Evolutionary conservation across 2,797 vertebrate species (phyloP).

Genomic region (Sebastes taczanowskii): DNA sequence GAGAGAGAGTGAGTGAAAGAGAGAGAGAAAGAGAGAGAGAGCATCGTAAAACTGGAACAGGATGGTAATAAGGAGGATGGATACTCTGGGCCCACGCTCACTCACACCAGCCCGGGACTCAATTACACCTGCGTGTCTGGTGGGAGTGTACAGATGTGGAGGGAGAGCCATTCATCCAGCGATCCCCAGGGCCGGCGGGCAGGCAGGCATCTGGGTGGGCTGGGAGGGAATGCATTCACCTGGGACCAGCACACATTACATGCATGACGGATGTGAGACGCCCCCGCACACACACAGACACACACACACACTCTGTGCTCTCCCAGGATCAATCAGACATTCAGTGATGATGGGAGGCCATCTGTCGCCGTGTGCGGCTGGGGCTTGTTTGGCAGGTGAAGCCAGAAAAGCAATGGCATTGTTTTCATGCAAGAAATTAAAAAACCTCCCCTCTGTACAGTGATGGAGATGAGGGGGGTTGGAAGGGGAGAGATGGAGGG

Average conservation of each 20-base stretch:
- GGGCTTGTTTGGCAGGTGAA: conserved; percentile 83
- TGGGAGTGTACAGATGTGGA: conserved; percentile 77
- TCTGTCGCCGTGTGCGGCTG: conserved; percentile 83
- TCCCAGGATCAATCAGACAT: conserved; percentile 87
- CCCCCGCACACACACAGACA: conserved; percentile 10
- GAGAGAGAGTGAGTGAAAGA: conserved; percentile 9
- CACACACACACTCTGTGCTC: conserved; percentile 24
- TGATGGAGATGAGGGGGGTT: conserved; percentile 78
- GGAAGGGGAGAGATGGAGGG: conserved; percentile 67
- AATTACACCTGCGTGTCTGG: conserved; percentile 77
- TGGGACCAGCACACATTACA: conserved; percentile 76
- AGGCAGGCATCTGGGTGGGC: conserved; percentile 61
- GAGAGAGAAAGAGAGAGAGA: conserved; percentile 19
- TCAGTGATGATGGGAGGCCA: conserved; percentile 84
- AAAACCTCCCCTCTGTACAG: conserved; percentile 78
- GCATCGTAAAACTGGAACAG: conserved; percentile 50
- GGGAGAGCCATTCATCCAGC: conserved; percentile 76
- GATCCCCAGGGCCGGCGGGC: conserved; percentile 67
- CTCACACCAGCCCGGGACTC: conserved; percentile 74
- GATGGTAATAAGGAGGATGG: conserved; percentile 74
- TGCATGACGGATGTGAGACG: conserved; percentile 76
- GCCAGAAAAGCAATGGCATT: conserved; percentile 84
- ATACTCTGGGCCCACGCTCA: conserved; percentile 61
- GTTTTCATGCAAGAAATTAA: conserved; percentile 85
- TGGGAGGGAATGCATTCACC: conserved; percentile 67